Base-by-base conservation (phyloP, 2,888 invertebrate species). In the Ichneumoninae sp. region DNA sequence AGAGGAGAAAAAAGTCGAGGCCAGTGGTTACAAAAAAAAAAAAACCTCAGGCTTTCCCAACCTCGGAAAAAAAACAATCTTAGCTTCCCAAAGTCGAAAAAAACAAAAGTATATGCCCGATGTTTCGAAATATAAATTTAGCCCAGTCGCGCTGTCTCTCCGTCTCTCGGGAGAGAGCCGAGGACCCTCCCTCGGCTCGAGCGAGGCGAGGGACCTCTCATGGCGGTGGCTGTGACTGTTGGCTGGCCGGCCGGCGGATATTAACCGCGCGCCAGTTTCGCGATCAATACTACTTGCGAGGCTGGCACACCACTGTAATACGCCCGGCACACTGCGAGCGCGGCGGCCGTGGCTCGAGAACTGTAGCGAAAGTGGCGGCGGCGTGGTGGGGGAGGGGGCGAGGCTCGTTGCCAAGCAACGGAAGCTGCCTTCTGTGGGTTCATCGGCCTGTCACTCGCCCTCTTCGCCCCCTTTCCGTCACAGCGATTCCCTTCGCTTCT, bases 351-450 rank as follows among this genome's bases (percentile, higher is more conserved):
- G 1, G 22, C 26, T 22, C 57, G 57, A 57, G 57, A 87, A 87
- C 90, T 91, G 91, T 86, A 91, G 88, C 90, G 85, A 79, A 76
- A 85, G 91, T 83, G 89, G 91, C 92, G 87, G 84, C 87, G 93
- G 94, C 40, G 8, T 5, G 40, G 40, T 10, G 40, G 94, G 92
- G 94, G 94, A 92, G 94, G 92, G 92, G 78, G 79, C 77, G 40
- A 62, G 84, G 54, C 79, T 60, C 91, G 93, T 94, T 94, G 94
- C 94, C 93, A 92, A 88, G 93, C 94, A 93, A 93, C 94, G 94
- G 93, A 93, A 92, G 93, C 93, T 92, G 92, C 93, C 95, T 95
- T 94, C 95, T 89, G 91, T 91, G 92, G 89, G 93, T 93, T 92
- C 93, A 92, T 94, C 94, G 94, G 92, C 94, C 94, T 92, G 91